phyloP scores from a whole-genome alignment of 1,140 invertebrate species.

The Arion vulgaris region DNA sequence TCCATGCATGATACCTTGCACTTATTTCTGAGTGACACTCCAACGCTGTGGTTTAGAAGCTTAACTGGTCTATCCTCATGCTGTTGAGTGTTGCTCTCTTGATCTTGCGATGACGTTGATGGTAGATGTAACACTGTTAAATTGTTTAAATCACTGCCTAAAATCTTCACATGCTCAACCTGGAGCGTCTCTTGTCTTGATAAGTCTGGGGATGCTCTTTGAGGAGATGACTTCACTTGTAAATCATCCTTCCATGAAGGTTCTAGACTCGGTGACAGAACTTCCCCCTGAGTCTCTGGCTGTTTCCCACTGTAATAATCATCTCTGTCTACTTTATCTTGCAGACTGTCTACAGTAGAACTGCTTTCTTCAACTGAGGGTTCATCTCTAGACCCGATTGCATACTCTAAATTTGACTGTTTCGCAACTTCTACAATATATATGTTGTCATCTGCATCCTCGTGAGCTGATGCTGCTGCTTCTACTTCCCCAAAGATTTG shows the following conservation, averaged over 20 bases:
- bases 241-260: neutral
- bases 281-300: neutral
- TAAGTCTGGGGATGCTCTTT: neutral
- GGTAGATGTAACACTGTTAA: no score
- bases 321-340: neutral
- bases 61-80: no score
- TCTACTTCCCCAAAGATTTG: neutral
- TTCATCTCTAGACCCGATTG: neutral
- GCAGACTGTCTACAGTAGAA: neutral
- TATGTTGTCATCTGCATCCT: neutral
- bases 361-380: neutral
- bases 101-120: no score
- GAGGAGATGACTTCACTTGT: neutral
- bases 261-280: neutral
- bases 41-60: conserved; percentile 39
- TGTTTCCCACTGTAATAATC: neutral
- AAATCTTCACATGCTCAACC: neutral
- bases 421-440: neutral
- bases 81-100: no score
- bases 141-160: no score
- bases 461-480: neutral
- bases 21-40: conserved; percentile 42
- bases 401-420: neutral
- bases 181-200: neutral
- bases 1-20: conserved; percentile 50